phyloP scores from a whole-genome alignment of 2,888 invertebrate species.

The Philonicus albiceps region DNA sequence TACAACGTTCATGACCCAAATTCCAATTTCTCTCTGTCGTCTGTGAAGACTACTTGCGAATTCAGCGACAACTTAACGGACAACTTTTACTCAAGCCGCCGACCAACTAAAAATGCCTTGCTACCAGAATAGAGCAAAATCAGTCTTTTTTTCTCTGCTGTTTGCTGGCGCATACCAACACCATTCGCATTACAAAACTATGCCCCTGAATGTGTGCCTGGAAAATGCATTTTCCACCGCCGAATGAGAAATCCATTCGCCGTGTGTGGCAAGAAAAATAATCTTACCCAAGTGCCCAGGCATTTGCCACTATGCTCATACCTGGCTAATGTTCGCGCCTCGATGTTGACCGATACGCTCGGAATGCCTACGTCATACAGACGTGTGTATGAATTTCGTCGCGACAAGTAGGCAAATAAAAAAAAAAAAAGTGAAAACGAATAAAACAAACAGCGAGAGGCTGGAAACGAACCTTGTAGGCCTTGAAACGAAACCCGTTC shows the following conservation, averaged over 20 bases:
- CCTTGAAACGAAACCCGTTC: constrained; percentile 20
- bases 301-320: neutral
- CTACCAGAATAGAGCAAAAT: neutral
- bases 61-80: neutral
- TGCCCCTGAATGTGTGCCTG: neutral
- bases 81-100: constrained; percentile 7
- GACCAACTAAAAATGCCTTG: neutral
- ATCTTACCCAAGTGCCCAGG: neutral
- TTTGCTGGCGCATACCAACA: neutral
- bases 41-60: neutral
- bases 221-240: neutral
- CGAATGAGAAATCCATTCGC: neutral
- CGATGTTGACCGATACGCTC: neutral
- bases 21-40: neutral
- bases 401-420: neutral
- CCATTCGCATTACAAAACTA: neutral
- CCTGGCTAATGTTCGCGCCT: neutral
- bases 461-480: neutral
- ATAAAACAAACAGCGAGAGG: neutral
- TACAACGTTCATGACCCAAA: neutral
- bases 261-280: neutral
- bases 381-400: neutral
- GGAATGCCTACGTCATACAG: neutral
- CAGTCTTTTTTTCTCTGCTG: neutral
- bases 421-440: constrained; percentile 22